Evolutionary conservation across 2,113 vertebrate species (phyloP).

Genomic region (Dromas ardeola): DNA sequence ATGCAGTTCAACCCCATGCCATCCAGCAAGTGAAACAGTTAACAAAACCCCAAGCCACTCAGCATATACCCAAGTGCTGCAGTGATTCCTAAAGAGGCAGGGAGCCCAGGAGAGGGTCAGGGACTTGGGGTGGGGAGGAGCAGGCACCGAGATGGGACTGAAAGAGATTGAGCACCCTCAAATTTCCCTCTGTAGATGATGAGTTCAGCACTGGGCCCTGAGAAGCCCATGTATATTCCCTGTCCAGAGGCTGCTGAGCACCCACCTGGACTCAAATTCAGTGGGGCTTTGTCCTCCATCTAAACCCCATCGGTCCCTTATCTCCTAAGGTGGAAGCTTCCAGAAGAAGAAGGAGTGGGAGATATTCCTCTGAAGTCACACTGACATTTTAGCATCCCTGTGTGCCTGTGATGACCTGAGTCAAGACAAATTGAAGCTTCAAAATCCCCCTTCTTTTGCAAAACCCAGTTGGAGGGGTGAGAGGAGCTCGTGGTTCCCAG

Average conservation of each 20-base stretch:
- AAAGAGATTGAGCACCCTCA: not conserved
- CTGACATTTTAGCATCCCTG: not conserved
- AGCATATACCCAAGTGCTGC: not conserved
- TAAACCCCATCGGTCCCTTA: fast-evolving
- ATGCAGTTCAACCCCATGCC: fast-evolving
- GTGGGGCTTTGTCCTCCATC: not conserved
- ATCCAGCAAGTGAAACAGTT: not conserved
- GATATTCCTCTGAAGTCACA: not conserved
- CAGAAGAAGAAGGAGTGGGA: not conserved
- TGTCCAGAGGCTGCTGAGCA: not conserved
- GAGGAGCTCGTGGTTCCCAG: not conserved
- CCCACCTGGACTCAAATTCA: fast-evolving
- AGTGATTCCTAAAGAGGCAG: not conserved
- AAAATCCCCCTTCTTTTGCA: not conserved
- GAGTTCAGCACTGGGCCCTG: fast-evolving
- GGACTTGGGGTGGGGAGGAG: not conserved
- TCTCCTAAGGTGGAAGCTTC: not conserved
- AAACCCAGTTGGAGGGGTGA: not conserved
- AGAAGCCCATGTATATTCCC: not conserved
- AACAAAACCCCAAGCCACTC: not conserved
- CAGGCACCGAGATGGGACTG: not conserved
- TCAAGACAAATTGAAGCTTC: not conserved
- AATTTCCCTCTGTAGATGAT: not conserved
- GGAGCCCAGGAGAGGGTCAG: not conserved
- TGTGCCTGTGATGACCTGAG: fast-evolving